A percentile compares a stretch with the other conserved stretches of the same genome.
Evolutionary conservation across 1,140 invertebrate genomes (phyloP).

Genomic region (Listronotus bonariensis): DNA sequence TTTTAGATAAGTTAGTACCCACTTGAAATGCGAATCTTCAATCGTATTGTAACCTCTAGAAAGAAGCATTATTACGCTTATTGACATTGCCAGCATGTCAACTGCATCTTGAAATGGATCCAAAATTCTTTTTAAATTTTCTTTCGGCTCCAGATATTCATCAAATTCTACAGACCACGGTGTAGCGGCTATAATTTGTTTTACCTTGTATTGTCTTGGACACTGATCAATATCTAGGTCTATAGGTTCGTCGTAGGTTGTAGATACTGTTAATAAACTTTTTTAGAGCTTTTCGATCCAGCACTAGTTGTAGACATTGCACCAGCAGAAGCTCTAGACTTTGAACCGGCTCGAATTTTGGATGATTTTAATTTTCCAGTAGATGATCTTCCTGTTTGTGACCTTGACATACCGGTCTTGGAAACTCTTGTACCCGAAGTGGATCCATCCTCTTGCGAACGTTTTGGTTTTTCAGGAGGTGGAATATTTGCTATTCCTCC

Average conservation of each 20-base stretch:
- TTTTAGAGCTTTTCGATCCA: constrained; percentile 1
- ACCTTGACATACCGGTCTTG: no score
- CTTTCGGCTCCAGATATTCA: constrained; percentile 17
- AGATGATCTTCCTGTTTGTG: no score
- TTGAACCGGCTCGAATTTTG: no score
- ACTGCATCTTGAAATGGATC: constrained; percentile 38
- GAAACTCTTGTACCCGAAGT: no score
- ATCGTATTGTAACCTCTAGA: constrained; percentile 31
- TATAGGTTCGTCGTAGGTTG: background rate
- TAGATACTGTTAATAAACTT: constrained; percentile 14
- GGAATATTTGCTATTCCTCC: constrained; percentile 32
- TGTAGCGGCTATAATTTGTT: constrained; percentile 23
- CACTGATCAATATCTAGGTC: constrained; percentile 10
- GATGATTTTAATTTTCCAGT: no score
- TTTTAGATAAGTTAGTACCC: constrained; percentile 40
- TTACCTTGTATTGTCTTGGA: constrained; percentile 24
- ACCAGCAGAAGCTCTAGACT: background rate
- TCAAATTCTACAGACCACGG: constrained; percentile 32
- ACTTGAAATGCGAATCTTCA: constrained; percentile 28
- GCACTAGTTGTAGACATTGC: background rate
- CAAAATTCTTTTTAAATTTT: constrained; percentile 11
- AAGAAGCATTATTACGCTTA: constrained; percentile 44
- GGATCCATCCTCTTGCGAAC: background rate
- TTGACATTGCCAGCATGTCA: constrained; percentile 40
- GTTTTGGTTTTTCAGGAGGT: background rate